Evolutionary conservation across 2,113 vertebrate species (phyloP).

Genomic region (Tapirus terrestris): DNA sequence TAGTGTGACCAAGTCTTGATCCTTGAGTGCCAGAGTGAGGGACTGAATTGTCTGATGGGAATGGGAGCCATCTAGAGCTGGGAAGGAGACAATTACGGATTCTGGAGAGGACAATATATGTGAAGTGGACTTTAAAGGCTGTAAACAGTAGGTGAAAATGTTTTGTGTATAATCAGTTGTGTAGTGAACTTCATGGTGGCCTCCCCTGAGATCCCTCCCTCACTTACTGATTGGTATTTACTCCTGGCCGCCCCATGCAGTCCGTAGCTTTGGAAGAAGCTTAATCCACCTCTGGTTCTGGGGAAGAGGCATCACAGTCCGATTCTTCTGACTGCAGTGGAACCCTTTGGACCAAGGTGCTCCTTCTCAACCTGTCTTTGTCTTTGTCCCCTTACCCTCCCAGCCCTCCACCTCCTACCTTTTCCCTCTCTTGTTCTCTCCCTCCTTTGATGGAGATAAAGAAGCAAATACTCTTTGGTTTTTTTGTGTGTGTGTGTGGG

Average conservation of each 20-base stretch:
- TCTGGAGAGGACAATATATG: background rate
- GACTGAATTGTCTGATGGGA: background rate
- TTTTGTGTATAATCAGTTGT: background rate
- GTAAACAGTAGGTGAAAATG: background rate
- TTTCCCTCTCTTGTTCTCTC: background rate
- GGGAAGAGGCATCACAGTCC: background rate
- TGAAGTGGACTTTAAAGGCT: background rate
- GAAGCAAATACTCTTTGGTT: background rate
- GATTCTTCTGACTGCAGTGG: background rate
- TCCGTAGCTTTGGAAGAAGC: background rate
- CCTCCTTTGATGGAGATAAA: background rate
- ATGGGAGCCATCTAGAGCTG: background rate
- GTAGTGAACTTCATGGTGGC: background rate
- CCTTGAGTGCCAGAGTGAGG: background rate
- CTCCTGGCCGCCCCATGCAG: background rate
- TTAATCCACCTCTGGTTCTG: background rate
- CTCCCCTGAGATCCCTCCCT: background rate
- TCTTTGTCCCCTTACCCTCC: background rate
- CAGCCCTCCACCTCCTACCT: rapidly evolving
- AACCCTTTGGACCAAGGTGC: background rate
- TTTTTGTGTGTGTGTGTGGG: too few species aligned
- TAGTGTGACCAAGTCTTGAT: background rate
- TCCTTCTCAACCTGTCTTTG: background rate
- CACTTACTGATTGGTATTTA: background rate
- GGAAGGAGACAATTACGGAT: background rate